Evolutionary conservation across 2,888 invertebrate genomes (phyloP).

Genomic region (Mellilla xanthometata): DNA sequence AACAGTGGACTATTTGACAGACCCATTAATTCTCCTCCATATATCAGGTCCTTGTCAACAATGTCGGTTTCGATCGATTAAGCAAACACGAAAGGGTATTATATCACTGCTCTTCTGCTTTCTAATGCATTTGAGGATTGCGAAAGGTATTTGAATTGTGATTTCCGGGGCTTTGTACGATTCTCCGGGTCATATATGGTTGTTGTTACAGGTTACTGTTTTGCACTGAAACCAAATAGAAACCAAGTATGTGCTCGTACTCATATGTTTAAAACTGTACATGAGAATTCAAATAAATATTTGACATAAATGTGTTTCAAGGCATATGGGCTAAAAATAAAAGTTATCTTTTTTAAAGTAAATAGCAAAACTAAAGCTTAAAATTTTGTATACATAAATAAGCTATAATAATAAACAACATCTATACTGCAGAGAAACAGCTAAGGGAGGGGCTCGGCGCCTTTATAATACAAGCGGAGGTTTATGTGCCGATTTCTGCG

Average conservation of each 20-base stretch:
- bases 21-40: slow-evolving; percentile 30
- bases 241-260: too few relatives aligned
- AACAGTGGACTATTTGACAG: slow-evolving; percentile 33
- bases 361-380: too few relatives aligned
- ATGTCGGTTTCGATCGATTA: slow-evolving; percentile 30
- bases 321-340: too few relatives aligned
- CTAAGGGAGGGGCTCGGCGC: not conserved
- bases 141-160: slow-evolving; percentile 14
- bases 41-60: slow-evolving; percentile 32
- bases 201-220: not conserved
- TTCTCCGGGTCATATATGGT: not conserved
- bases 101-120: slow-evolving; percentile 18
- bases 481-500: slow-evolving; percentile 21
- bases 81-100: slow-evolving; percentile 24
- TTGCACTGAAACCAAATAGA: too few relatives aligned
- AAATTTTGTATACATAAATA: too few relatives aligned
- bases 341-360: too few relatives aligned
- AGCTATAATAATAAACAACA: not conserved
- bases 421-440: slow-evolving; percentile 3
- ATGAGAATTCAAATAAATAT: too few relatives aligned
- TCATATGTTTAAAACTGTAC: too few relatives aligned
- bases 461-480: slow-evolving; percentile 11
- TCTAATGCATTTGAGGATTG: slow-evolving; percentile 17
- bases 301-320: too few relatives aligned
- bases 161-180: slow-evolving; percentile 14